These are phyloP conservation scores for Diploptera punctata DNA, from an alignment of 2,888 invertebrate species.

Conservation along the genomic window DNA sequence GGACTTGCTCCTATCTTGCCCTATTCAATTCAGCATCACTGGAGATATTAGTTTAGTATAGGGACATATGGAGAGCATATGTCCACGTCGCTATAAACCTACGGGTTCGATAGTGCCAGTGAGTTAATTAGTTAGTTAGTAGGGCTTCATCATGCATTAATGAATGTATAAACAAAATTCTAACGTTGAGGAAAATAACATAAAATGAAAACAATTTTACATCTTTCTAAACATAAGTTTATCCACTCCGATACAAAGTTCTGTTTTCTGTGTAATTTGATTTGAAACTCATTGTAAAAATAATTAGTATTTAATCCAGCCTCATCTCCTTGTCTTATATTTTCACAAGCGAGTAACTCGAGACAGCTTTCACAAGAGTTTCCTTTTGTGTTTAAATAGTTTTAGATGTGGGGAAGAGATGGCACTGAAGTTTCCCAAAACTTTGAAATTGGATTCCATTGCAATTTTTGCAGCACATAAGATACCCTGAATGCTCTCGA, in stretches of 20 bases:
- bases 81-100: too few species aligned
- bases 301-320: background rate
- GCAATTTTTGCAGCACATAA: slow-evolving; percentile 26
- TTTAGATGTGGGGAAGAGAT: slow-evolving; percentile 19
- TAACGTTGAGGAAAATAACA: background rate
- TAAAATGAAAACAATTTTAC: background rate
- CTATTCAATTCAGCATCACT: too few species aligned
- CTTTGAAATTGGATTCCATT: slow-evolving; percentile 49
- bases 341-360: background rate
- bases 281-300: background rate
- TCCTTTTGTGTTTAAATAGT: slow-evolving; percentile 12
- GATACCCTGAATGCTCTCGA: slow-evolving; percentile 18
- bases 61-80: too few species aligned
- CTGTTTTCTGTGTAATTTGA: background rate
- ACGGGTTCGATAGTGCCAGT: too few species aligned
- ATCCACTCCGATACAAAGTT: background rate
- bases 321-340: background rate
- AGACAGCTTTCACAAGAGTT: background rate
- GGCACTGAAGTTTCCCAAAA: slow-evolving; percentile 46
- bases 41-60: too few species aligned
- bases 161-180: background rate
- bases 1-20: too few species aligned
- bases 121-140: too few species aligned
- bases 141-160: too few species aligned
- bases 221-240: background rate